A percentile compares a stretch with the other conserved stretches of the same genome.
These are phyloP conservation scores for Aradophagus sp. DNA, from an alignment of 1,140 invertebrate species.

Conservation along the genomic window DNA sequence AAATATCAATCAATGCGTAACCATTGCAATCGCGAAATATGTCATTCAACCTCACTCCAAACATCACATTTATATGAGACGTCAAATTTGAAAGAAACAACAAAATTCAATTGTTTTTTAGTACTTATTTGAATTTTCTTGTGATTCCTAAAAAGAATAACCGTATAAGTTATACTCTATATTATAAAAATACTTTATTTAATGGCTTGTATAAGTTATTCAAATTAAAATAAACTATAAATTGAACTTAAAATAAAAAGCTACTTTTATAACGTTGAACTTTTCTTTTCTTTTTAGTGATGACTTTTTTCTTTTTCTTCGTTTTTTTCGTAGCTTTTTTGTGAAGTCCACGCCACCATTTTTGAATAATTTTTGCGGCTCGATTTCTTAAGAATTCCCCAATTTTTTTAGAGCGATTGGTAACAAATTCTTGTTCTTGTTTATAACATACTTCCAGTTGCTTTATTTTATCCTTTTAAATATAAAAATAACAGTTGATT, in stretches of 20 bases:
- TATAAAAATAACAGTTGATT: background rate
- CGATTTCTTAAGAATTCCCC: conserved; percentile 33
- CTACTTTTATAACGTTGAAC: too few species aligned
- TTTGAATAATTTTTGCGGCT: conserved; percentile 58
- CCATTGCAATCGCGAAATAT: too few species aligned
- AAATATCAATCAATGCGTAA: too few species aligned
- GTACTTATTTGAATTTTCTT: too few species aligned
- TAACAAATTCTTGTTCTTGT: conserved; percentile 22
- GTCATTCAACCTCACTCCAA: too few species aligned
- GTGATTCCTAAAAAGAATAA: too few species aligned
- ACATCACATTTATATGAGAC: background rate
- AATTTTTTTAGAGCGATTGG: conserved; percentile 31
- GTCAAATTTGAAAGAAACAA: conserved; percentile 1
- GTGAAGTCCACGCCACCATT: conserved; percentile 57
- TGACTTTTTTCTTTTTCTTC: conserved; percentile 32
- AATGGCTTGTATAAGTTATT: too few species aligned
- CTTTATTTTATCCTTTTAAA: conserved; percentile 53
- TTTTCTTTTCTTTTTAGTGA: conserved; percentile 3
- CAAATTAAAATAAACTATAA: too few species aligned
- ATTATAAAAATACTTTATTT: too few species aligned
- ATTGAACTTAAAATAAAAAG: too few species aligned
- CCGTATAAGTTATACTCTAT: too few species aligned
- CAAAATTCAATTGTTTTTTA: conserved; percentile 1
- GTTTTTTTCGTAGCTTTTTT: conserved; percentile 5
- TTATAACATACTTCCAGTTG: conserved; percentile 43